Base-by-base conservation (phyloP, 2,113 vertebrate genomes). In the Limnothrissa miodon region DNA sequence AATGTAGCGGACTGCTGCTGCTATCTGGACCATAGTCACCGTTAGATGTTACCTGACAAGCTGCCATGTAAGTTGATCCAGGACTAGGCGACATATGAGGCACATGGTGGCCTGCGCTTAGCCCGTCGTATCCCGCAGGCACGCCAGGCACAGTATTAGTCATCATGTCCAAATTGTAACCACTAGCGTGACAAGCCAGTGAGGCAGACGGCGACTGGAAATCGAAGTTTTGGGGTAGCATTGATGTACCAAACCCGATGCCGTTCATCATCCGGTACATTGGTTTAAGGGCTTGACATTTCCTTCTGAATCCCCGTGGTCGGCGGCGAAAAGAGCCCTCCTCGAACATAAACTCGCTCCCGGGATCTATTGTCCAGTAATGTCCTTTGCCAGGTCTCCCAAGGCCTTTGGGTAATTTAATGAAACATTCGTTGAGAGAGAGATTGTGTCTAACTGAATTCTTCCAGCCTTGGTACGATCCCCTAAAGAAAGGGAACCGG, bases 331-430 rank as follows among this genome's bases (percentile, higher is more conserved):
- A 99, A 5, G 97, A 99, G 80, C 98, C 97, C 84, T 99, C 98
- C 92, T 99, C 98, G 89, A 99, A 99, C 97, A 99, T 98, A 83
- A 98, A 99, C 93, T 98, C 97, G 82, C 96, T 98, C 53, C 96
- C 96, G 0, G 97, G 97, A 90, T 99, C 98, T 81, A 99, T 97
- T 82, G 98, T 99, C 98, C 98, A 99, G 92, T 99, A 97, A 90
- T 99, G 98, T 7, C 97, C 97, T 86, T 98, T 99, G 4, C 97
- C 98, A 0, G 98, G 97, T 85, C 97, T 94, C 1, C 97, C 98
- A 19, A 99, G 93, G 23, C 97, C 97, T 84, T 98, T 99, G 81
- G 97, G 98, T 83, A 99, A 90, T 88, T 98, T 98, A 82, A 97
- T 96, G 83, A 97, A 97, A 53, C 96, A 97, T 87, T 97, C 96